Base-by-base conservation (phyloP, 2,888 invertebrate genomes). In the Troides aeacus region DNA sequence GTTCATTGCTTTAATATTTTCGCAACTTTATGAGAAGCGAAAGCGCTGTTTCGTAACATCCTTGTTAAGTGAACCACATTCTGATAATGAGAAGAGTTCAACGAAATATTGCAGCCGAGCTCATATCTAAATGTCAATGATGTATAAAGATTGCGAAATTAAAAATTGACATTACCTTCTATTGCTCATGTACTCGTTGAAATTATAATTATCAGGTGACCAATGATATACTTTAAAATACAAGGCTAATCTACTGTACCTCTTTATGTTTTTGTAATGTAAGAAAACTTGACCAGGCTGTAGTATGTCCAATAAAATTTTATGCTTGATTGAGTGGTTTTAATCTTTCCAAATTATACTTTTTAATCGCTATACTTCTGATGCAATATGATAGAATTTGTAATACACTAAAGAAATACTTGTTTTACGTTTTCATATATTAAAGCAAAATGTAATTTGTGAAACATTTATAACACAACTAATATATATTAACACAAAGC, bases 21-120 rank as follows among this genome's bases (percentile, higher is more conserved):
- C 39, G 56, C 61, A 50, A 62, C 36, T 64, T 46, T 56, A 61
- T 50, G 64, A 65, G 62, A 69, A 62, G 69, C 62, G 69, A 69
- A 69, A 69, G 69, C 65, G 42, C 6, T 18, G 53, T 69, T 65
- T 57, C 65, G 46, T 69, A 65, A 69, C 46, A 46, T 58, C 69
- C 56, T 60, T 61, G 24, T 65, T 62, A 65, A 65, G 58, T 58
- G 62, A 69, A 62, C 69, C 62, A 69, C 61, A 69, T 69, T 65
- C 62, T 56, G 50, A 65, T 65, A 62, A 69, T 65, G 62, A 62
- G 50, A 58, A 62, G 50, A 69, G 62, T 65, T 65, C 65, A 50
- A 61, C 42, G 42, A 17, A 60, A 64, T 50, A 53, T 64, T 64
- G 56, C 60, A 56, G 58, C 58, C 62, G 53, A 58, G 53, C 57